Evolutionary conservation across 2,888 invertebrate species (phyloP), one percentile per base, ranked within the genome.

Genomic region (Pyrocoelia pectoralis): DNA sequence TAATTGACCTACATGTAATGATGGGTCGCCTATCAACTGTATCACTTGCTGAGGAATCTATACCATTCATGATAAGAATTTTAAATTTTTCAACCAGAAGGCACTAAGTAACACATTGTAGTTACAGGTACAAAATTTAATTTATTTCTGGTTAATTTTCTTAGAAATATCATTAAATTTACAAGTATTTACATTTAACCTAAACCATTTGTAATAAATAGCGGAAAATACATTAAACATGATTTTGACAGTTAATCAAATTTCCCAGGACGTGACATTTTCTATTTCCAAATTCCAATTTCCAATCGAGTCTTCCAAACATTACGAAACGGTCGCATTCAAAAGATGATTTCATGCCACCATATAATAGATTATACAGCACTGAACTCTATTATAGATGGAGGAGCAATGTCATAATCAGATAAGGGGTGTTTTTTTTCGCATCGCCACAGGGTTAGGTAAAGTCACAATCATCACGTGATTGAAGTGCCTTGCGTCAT

Each of bases 11-110:
- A 90, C 91, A 91, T 83, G 91, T 90, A 81, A 91, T 84, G 74
- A 89, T 87, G 63, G 91, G 89, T 82, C 88, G 88, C 77, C 87
- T 86, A 80, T 88, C 88, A 86, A 88, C 83, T 82, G 84, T 84
- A 72, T 81, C 83, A 77, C 84, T 79, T 71, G 79, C 77, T 18
- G 49, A 43, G 40, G 53, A 46, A 56, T 59, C 65, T 57, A 64
- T 46, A 33, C 67, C 67, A 67, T 67, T 67, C 67, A 67, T 67
- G 84, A 83, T 85, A 83, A 68, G 67, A 66, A 63, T 57, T 65
- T 65, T 48, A 61, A 69, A 56, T 68, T 72, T 33, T 33, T 73
- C 73, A 78, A 70, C 77, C 78, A 70, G 77, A 75, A 55, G 77
- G 73, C 70, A 74, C 68, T 66, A 72, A 70, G 70, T 70, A 70